Base-by-base conservation (phyloP, 1,140 invertebrate species). In the Aporrectodea caliginosa region DNA sequence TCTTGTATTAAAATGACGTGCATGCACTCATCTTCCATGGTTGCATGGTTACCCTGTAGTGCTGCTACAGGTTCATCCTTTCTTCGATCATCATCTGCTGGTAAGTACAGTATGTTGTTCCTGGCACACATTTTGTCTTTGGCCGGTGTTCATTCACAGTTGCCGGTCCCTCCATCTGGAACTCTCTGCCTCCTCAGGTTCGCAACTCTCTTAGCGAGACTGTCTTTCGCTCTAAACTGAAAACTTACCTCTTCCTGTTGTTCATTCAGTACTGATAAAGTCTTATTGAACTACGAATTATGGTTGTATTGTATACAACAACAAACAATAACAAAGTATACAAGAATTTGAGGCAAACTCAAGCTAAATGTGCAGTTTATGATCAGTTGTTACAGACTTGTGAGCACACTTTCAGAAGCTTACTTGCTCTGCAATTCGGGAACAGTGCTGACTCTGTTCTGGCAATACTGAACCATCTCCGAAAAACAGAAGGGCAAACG, bases 391-490 rank as follows among this genome's bases (percentile, higher is more conserved):
- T 74, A 32, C 30, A 29, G 29, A 74, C 12, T 14, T 74, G n/a
- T 2, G 35, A n/a, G 14, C 14, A 74, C 31, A 32, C 29, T 1
- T 74, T 32, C 72, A 69, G 14, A 82, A 35, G 79, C 88, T 88
- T 90, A 96, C 95, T 94, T 97, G 83, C 91, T 94, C 87, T 99
- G 97, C 70, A 99, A 89, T 87, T 99, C 97, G 31, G 95, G 93
- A 69, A 99, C 94, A 14, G 95, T 97, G 84, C 94, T 94, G 30
- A 96, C 95, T 85, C 95, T 91, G 88, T 96, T 98, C 88, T 99
- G 97, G 86, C 95, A 97, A 88, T 99, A 99, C 87, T 98, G 96
- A 2, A 99, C 96, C 77, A 99, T 92, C 91, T 99, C 98, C 1
- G 96, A 97, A 80, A 88, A 99, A 99, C 69, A 99, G 89, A 73